phyloP scores from a whole-genome alignment of 2,113 vertebrate genomes.

The Amphiprion percula region DNA sequence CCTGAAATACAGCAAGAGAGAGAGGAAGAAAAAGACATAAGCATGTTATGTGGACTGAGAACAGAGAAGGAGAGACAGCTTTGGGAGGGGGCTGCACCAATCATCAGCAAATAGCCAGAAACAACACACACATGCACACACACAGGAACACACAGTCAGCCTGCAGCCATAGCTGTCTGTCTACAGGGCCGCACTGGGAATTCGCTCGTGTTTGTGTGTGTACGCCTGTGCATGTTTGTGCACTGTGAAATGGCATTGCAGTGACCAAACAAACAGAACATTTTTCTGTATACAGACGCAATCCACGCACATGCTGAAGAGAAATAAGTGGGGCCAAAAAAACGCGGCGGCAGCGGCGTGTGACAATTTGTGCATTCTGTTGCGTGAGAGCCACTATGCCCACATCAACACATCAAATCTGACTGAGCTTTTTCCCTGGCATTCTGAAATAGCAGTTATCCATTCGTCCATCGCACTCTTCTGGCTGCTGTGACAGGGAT shows the following conservation, averaged over 20 bases:
- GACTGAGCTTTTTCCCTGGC: slow-evolving; percentile 57
- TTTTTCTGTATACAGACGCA: slow-evolving; percentile 48
- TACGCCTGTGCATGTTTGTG: slow-evolving; percentile 32
- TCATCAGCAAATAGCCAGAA: slow-evolving; percentile 58
- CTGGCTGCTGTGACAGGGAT: slow-evolving; percentile 79
- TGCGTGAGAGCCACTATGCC: slow-evolving; percentile 46
- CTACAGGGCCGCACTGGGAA: slow-evolving; percentile 63
- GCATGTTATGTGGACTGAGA: slow-evolving; percentile 54
- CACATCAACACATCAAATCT: slow-evolving; percentile 66
- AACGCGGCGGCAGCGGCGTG: background rate
- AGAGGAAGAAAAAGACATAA: slow-evolving; percentile 48
- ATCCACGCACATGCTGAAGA: slow-evolving; percentile 31
- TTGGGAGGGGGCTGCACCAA: slow-evolving; percentile 48
- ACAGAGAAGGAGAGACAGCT: slow-evolving; percentile 53
- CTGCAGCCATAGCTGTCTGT: slow-evolving; percentile 67
- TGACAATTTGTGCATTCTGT: slow-evolving; percentile 52
- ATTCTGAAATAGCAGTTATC: slow-evolving; percentile 78
- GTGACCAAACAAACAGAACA: slow-evolving; percentile 55
- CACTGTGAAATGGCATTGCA: slow-evolving; percentile 45
- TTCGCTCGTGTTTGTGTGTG: slow-evolving; percentile 48
- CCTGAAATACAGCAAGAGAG: slow-evolving; percentile 77
- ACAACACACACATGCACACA: slow-evolving; percentile 36
- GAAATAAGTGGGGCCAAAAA: slow-evolving; percentile 30
- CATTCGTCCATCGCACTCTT: slow-evolving; percentile 75
- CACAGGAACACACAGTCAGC: slow-evolving; percentile 44